Percentiles rank a stretch among this genome's conserved stretches.
phyloP scores from a whole-genome alignment of 2,797 vertebrate genomes.

The Serranus cabrilla region DNA sequence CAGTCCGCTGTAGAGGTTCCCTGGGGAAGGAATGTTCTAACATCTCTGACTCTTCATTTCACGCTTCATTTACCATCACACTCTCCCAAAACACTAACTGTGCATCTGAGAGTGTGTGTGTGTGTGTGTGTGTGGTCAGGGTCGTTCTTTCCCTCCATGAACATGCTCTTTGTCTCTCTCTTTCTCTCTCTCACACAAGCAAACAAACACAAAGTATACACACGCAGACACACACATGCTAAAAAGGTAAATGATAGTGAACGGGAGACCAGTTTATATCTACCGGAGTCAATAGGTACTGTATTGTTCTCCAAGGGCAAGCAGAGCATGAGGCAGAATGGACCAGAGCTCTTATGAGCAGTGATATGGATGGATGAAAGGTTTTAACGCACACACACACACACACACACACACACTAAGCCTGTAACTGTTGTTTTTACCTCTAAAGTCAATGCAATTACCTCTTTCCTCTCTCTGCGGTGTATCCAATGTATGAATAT shows the following conservation, averaged over 20 bases:
- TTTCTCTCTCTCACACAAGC: slow-evolving; percentile 9
- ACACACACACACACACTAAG: slow-evolving; percentile 37
- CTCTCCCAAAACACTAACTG: slow-evolving; percentile 75
- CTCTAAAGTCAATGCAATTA: slow-evolving; percentile 75
- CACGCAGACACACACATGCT: slow-evolving; percentile 33
- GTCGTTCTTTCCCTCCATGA: slow-evolving; percentile 39
- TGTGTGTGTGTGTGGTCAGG: slow-evolving; percentile 17
- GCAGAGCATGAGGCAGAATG: slow-evolving; percentile 40
- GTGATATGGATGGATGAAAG: slow-evolving; percentile 52
- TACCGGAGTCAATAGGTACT: slow-evolving; percentile 49
- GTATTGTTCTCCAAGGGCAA: slow-evolving; percentile 71
- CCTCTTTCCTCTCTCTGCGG: slow-evolving; percentile 59
- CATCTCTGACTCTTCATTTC: slow-evolving; percentile 83
- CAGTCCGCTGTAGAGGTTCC: slow-evolving; percentile 67
- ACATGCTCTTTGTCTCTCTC: slow-evolving; percentile 26
- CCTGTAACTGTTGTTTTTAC: slow-evolving; percentile 73
- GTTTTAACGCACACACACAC: slow-evolving; percentile 40
- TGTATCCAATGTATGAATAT: slow-evolving; percentile 67
- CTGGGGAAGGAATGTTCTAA: slow-evolving; percentile 77
- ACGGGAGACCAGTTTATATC: slow-evolving; percentile 38
- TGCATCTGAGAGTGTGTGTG: slow-evolving; percentile 54
- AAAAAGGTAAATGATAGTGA: slow-evolving; percentile 57
- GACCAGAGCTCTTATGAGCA: slow-evolving; percentile 37
- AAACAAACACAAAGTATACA: slow-evolving; percentile 20
- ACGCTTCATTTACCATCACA: slow-evolving; percentile 82